Evolutionary conservation across 1,140 invertebrate species (phyloP).

Genomic region (Eupristina koningsbergeri): DNA sequence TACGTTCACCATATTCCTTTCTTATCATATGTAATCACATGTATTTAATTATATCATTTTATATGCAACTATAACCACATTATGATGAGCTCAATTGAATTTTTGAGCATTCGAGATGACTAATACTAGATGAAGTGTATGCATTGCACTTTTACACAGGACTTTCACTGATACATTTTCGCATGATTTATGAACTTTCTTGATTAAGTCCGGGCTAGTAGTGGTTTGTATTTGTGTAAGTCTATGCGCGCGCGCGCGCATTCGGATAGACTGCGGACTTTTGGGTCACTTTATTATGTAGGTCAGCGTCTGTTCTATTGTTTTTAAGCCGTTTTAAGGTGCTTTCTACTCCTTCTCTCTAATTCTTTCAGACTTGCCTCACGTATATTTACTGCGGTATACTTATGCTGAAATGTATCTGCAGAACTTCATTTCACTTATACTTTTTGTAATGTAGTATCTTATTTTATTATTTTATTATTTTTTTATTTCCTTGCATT

Average conservation of each 20-base stretch:
- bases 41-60: neutral
- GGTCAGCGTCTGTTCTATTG: constrained; percentile 46
- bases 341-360: neutral
- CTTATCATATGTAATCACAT: neutral
- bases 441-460: neutral
- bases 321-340: constrained; percentile 49
- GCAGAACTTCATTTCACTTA: constrained; percentile 17
- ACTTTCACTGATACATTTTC: neutral
- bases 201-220: neutral
- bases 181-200: constrained; percentile 14
- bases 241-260: neutral
- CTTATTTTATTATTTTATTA: constrained; percentile 14
- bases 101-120: neutral
- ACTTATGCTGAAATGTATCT: constrained; percentile 8
- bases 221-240: neutral
- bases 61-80: too few species aligned
- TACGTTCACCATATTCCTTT: too few species aligned
- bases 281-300: constrained; percentile 52
- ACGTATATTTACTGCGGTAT: neutral
- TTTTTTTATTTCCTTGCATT: neutral
- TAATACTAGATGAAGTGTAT: neutral
- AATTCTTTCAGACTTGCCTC: neutral
- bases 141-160: too few species aligned
- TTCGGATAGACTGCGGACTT: constrained; percentile 28
- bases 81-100: too few species aligned